A percentile compares a stretch with the other conserved stretches of the same genome.
Conservation (phyloP, 2,113 vertebrate species). For the Sinocyclocheilus maitianheensis region DNA sequence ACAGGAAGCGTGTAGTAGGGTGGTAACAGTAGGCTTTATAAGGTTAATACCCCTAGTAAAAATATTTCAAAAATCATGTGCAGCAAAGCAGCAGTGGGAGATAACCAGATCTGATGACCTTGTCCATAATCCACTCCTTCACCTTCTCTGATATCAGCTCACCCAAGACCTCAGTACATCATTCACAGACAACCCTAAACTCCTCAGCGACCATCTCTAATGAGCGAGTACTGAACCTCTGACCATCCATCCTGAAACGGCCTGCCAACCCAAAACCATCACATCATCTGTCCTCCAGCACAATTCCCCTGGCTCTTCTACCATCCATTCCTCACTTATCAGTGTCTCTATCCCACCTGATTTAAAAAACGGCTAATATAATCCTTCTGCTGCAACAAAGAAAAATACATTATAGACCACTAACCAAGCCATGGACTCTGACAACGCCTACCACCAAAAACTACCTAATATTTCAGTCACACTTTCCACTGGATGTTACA, state of each 20-base stretch:
- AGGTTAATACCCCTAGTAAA: neutral
- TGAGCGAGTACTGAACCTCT: slow-evolving; percentile 6
- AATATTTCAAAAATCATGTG: neutral
- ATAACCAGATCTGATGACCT: neutral
- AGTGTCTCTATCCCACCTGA: neutral
- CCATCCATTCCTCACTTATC: neutral
- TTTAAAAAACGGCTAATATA: neutral
- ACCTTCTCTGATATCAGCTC: neutral
- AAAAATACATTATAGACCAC: neutral
- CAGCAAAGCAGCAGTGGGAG: neutral
- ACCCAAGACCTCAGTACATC: slow-evolving; percentile 4
- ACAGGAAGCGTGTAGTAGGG: neutral
- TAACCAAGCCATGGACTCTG: neutral
- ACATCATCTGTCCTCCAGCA: slow-evolving; percentile 1
- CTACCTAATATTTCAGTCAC: neutral
- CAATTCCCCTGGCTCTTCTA: neutral
- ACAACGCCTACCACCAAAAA: neutral
- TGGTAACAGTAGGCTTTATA: neutral
- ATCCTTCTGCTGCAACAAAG: neutral
- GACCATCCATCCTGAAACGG: neutral
- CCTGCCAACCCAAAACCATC: slow-evolving; percentile 19
- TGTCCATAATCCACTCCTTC: neutral
- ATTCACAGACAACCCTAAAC: slow-evolving; percentile 33
- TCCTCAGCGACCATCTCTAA: neutral
- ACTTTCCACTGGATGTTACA: neutral